Percentiles rank a stretch among this genome's conserved stretches.
Conservation (phyloP, 2,888 invertebrate genomes). For the Synergus gifuensis region DNA sequence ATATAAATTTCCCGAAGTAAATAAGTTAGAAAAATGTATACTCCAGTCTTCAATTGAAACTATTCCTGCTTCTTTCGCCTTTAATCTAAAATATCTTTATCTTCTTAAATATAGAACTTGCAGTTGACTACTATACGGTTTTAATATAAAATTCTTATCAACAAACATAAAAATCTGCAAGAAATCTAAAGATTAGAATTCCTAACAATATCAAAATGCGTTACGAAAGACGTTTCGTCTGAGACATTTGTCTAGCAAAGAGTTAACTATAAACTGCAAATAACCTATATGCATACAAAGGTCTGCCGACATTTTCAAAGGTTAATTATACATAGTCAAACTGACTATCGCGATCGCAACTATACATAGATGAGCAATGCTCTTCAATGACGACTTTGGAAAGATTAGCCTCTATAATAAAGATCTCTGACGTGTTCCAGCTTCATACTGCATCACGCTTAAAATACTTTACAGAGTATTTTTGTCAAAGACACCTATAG, state of each 20-base stretch:
- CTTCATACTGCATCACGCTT: not conserved
- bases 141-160: no score
- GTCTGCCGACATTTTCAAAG: conserved; percentile 28
- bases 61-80: no score
- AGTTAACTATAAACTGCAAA: conserved; percentile 23
- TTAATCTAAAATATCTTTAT: no score
- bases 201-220: not conserved
- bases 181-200: not conserved
- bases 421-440: not conserved
- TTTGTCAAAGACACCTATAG: not conserved
- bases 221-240: not conserved
- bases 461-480: not conserved
- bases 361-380: not conserved
- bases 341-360: not conserved
- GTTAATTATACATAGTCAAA: conserved; percentile 11
- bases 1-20: no score
- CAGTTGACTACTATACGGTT: no score
- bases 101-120: no score
- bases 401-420: not conserved
- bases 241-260: not conserved
- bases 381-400: not conserved
- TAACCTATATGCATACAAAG: conserved; percentile 2
- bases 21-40: no score
- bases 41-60: no score
- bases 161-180: not conserved